These are phyloP conservation scores for Luehdorfia chinensis DNA, from an alignment of 1,140 invertebrate genomes.

Conservation along the genomic window DNA sequence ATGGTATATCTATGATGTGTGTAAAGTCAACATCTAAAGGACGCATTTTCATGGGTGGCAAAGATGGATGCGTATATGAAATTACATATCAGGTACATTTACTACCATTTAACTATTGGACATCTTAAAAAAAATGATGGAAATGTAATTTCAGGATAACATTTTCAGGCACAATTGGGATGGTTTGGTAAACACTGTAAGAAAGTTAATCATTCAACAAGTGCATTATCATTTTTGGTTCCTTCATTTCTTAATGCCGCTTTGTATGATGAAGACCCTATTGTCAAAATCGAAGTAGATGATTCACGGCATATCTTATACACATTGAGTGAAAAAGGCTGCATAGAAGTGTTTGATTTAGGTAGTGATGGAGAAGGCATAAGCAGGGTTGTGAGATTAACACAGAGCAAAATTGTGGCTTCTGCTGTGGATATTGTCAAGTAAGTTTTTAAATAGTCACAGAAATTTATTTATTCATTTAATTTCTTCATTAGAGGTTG, in stretches of 20 bases:
- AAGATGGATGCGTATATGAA: conserved; percentile 97
- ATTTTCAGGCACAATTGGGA: conserved; percentile 83
- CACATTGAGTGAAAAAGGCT: conserved; percentile 89
- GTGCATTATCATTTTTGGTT: conserved; percentile 90
- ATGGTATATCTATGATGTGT: conserved; percentile 91
- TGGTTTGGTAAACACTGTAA: conserved; percentile 98
- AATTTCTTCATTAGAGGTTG: too few relatives aligned
- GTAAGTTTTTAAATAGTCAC: conserved; percentile 70
- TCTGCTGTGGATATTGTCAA: conserved; percentile 88
- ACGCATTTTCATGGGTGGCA: conserved; percentile 96
- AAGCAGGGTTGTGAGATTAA: conserved; percentile 85
- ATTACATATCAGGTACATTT: conserved; percentile 96
- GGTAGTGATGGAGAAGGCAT: conserved; percentile 87
- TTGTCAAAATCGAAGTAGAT: conserved; percentile 94
- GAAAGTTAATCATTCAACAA: conserved; percentile 96
- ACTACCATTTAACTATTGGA: too few relatives aligned
- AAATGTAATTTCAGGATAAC: too few relatives aligned
- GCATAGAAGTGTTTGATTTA: conserved; percentile 93
- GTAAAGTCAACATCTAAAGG: conserved; percentile 90
- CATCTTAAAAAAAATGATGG: too few relatives aligned
- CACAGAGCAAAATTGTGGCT: conserved; percentile 87
- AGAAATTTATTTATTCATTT: too few relatives aligned
- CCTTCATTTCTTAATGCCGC: conserved; percentile 93
- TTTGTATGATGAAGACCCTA: conserved; percentile 91
- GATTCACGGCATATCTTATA: conserved; percentile 94